Conservation (phyloP, 2,888 invertebrate species). For the Gymnoscelis rufifasciata region DNA sequence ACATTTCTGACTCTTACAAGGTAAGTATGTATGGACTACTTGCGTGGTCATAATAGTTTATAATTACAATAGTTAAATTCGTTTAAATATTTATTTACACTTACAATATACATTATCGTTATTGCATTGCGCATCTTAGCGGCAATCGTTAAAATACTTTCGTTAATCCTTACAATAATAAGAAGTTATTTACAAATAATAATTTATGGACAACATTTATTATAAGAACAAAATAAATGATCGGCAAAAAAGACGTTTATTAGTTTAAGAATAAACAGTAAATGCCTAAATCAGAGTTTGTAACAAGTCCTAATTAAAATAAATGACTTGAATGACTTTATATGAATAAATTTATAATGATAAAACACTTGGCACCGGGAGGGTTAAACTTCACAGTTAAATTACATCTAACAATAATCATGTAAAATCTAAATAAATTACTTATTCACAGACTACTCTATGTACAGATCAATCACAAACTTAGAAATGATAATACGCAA, state of each 20-base stretch:
- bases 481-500: slow-evolving; percentile 73
- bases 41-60: slow-evolving; percentile 48
- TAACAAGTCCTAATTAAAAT: no score
- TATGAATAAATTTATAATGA: neutral
- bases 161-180: slow-evolving; percentile 19
- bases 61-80: slow-evolving; percentile 70
- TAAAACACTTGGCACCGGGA: slow-evolving; percentile 25
- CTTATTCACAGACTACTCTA: slow-evolving; percentile 67
- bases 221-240: neutral
- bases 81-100: slow-evolving; percentile 76
- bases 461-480: slow-evolving; percentile 27
- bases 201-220: slow-evolving; percentile 6
- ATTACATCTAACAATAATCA: slow-evolving; percentile 22
- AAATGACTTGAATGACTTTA: no score
- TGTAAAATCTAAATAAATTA: slow-evolving; percentile 58
- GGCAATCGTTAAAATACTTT: slow-evolving; percentile 30
- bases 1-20: slow-evolving; percentile 7
- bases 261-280: no score
- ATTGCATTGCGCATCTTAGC: slow-evolving; percentile 47
- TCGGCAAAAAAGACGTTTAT: neutral
- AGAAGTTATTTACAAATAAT: slow-evolving; percentile 40
- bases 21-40: slow-evolving; percentile 5
- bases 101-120: slow-evolving; percentile 55
- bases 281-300: no score
- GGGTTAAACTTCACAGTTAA: slow-evolving; percentile 20